A percentile compares a stretch with the other conserved stretches of the same genome.
phyloP scores from a whole-genome alignment of 2,113 vertebrate genomes.

The Natator depressus region DNA sequence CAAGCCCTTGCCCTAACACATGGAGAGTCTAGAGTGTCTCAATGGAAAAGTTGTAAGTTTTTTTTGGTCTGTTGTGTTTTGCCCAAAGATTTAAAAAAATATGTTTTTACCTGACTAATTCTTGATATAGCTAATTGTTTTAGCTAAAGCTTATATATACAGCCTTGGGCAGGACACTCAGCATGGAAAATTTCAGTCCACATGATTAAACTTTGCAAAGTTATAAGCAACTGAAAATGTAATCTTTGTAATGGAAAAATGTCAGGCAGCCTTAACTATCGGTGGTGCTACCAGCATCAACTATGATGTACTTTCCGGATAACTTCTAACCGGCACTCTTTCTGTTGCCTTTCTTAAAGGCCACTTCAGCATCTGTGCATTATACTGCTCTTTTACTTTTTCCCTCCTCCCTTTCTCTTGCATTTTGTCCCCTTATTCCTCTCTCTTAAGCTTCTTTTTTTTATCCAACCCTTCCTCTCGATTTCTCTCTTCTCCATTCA shows the following conservation, averaged over 20 bases:
- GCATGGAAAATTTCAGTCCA: neutral
- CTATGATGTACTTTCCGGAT: neutral
- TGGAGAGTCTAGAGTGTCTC: neutral
- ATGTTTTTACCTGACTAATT: neutral
- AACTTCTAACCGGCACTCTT: neutral
- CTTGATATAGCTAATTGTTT: neutral
- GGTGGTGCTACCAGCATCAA: neutral
- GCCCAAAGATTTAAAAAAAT: no score
- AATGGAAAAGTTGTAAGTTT: neutral
- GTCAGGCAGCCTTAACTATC: neutral
- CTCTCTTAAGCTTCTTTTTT: neutral
- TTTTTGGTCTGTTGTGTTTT: neutral
- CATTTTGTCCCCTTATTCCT: neutral
- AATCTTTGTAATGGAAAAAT: neutral
- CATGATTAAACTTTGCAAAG: neutral
- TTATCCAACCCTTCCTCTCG: neutral
- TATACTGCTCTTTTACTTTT: neutral
- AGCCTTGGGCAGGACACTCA: neutral
- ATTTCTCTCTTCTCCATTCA: neutral
- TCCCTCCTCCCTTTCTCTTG: neutral
- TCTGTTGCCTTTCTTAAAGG: neutral
- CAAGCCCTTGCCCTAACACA: neutral
- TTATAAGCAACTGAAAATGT: neutral
- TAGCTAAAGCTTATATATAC: neutral
- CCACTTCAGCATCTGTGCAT: neutral